Conservation (phyloP, 1,140 invertebrate species). For the Platyscapa corneri region DNA sequence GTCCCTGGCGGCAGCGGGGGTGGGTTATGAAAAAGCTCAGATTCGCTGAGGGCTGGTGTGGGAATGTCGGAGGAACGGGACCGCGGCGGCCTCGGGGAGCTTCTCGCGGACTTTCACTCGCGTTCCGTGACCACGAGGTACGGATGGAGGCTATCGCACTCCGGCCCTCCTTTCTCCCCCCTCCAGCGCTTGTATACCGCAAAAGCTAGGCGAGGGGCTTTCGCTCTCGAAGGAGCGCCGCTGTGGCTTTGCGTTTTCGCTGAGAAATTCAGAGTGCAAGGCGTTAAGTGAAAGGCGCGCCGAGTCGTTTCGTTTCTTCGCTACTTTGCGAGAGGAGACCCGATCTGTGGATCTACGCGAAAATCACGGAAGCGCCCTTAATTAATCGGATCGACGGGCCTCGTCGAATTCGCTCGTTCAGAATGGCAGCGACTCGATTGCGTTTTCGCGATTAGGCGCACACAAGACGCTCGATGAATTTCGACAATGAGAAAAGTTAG, state of each 20-base stretch:
- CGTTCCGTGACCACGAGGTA: background rate
- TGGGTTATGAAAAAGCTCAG: background rate
- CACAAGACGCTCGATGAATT: background rate
- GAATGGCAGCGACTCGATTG: too few species aligned
- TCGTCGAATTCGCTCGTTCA: too few species aligned
- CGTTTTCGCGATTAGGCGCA: background rate
- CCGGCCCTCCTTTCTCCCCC: background rate
- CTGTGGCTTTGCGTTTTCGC: background rate
- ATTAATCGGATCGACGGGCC: background rate
- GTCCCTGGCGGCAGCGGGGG: too few species aligned
- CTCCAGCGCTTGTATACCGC: background rate
- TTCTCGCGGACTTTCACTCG: conserved; percentile 40
- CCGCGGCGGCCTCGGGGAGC: background rate
- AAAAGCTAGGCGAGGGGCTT: conserved; percentile 5
- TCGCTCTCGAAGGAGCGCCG: background rate
- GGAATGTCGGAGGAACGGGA: background rate
- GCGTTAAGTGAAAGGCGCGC: conserved; percentile 1
- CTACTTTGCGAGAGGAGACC: too few species aligned
- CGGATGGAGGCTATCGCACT: conserved; percentile 27
- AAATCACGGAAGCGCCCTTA: background rate
- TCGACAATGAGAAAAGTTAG: too few species aligned
- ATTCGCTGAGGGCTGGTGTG: too few species aligned
- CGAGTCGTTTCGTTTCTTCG: background rate
- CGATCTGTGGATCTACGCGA: background rate
- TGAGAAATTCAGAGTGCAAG: background rate